Evolutionary conservation across 2,888 invertebrate genomes (phyloP).

Genomic region (Busseola fusca): DNA sequence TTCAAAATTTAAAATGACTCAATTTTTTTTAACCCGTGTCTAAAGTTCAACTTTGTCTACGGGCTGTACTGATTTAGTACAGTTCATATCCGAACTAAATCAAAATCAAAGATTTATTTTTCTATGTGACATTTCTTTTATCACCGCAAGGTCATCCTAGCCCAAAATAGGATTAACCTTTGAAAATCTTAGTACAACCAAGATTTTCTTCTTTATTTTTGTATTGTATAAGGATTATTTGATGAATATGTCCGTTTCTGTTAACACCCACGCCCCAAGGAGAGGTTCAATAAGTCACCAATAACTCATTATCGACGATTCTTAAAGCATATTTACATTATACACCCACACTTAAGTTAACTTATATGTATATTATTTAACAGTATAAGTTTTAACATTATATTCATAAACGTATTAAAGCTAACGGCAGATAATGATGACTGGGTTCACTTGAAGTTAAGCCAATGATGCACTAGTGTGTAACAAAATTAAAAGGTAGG

Average conservation of each 20-base stretch:
- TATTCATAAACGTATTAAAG: conserved; percentile 50
- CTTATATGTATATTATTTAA: conserved; percentile 19
- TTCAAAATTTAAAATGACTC: too few relatives aligned
- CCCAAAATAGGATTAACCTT: neutral
- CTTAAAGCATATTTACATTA: conserved; percentile 39
- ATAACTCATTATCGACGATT: conserved; percentile 45
- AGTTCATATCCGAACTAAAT: neutral
- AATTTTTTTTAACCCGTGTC: too few relatives aligned
- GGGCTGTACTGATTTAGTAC: too few relatives aligned
- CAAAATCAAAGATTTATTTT: neutral
- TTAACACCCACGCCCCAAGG: conserved; percentile 26
- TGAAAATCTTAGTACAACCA: neutral
- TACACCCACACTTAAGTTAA: conserved; percentile 23
- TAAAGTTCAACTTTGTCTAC: too few relatives aligned
- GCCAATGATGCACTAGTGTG: conserved; percentile 2
- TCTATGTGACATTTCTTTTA: neutral
- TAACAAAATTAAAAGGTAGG: conserved; percentile 4
- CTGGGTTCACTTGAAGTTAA: conserved; percentile 40
- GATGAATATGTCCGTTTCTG: conserved; percentile 8
- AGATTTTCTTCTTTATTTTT: neutral
- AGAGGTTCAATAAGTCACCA: conserved; percentile 39
- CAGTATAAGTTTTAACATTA: conserved; percentile 37
- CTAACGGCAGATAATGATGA: conserved; percentile 51
- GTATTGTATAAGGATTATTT: conserved; percentile 2
- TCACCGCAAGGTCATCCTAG: neutral